Evolutionary conservation across 2,797 vertebrate genomes (phyloP).

Genomic region (Pampus argenteus): DNA sequence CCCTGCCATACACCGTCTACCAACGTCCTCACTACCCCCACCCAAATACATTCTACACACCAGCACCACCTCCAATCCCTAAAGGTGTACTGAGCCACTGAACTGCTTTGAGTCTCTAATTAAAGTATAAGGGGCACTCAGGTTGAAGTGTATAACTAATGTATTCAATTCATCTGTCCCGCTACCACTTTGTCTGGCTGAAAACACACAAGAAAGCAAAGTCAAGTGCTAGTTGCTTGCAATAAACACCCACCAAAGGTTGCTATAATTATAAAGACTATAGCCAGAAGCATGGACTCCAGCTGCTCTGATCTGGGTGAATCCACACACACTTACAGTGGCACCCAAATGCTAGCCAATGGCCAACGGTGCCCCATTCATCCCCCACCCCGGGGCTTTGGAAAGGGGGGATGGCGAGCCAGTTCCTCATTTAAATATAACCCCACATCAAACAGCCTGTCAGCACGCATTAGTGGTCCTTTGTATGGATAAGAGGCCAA

Average conservation of each 20-base stretch:
- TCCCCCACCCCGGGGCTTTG: constrained; percentile 40
- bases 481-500: constrained; percentile 81
- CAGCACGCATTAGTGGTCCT: constrained; percentile 79
- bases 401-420: constrained; percentile 57
- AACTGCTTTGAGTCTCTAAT: constrained; percentile 60
- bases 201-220: constrained; percentile 31
- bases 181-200: constrained; percentile 4
- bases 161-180: constrained; percentile 24
- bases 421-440: constrained; percentile 84
- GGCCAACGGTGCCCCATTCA: constrained; percentile 56
- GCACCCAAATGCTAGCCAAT: constrained; percentile 47
- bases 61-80: constrained; percentile 47
- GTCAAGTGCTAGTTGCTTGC: constrained; percentile 25
- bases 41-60: constrained; percentile 39
- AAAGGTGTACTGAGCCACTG: constrained; percentile 53
- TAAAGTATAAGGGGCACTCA: constrained; percentile 47
- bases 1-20: constrained; percentile 28
- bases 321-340: constrained; percentile 47
- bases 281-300: constrained; percentile 48
- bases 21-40: constrained; percentile 58
- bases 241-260: constrained; percentile 43
- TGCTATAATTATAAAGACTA: constrained; percentile 37
- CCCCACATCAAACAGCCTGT: constrained; percentile 83
- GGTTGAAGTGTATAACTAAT: constrained; percentile 44
- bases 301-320: constrained; percentile 65